phyloP scores from a whole-genome alignment of 2,113 vertebrate species.

The Vidua macroura region DNA sequence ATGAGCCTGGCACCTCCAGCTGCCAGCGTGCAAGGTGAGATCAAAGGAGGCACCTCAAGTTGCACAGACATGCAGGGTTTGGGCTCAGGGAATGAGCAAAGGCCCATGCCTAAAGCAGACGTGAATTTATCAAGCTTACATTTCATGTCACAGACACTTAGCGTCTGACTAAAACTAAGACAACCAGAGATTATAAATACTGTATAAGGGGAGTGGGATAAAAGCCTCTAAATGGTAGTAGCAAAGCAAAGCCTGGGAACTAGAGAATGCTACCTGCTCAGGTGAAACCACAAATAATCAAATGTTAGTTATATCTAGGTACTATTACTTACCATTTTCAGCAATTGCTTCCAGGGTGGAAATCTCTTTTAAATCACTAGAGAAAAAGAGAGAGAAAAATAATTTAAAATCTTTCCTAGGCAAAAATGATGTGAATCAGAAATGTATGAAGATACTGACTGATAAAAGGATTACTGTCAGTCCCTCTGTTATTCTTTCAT shows the following conservation, averaged over 20 bases:
- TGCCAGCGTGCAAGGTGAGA: neutral
- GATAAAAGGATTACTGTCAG: neutral
- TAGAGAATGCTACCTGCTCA: neutral
- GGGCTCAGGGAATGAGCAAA: neutral
- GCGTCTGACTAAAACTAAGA: neutral
- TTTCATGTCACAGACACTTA: neutral
- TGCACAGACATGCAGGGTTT: neutral
- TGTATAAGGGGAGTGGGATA: neutral
- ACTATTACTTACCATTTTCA: slow-evolving; percentile 59
- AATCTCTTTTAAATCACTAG: slow-evolving; percentile 10
- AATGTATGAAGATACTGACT: neutral
- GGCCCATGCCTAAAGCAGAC: neutral
- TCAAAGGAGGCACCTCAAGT: neutral
- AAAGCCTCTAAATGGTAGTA: neutral
- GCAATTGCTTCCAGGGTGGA: slow-evolving; percentile 20
- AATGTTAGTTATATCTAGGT: neutral
- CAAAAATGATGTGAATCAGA: neutral
- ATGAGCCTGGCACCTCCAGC: neutral
- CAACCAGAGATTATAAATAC: neutral
- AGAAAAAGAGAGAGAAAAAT: neutral
- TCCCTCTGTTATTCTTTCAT: neutral
- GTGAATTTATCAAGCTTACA: neutral
- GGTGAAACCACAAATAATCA: neutral
- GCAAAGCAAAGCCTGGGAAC: neutral
- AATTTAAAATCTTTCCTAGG: neutral